These are phyloP conservation scores for Aethina tumida DNA, from an alignment of 1,140 invertebrate species.

Conservation along the genomic window DNA sequence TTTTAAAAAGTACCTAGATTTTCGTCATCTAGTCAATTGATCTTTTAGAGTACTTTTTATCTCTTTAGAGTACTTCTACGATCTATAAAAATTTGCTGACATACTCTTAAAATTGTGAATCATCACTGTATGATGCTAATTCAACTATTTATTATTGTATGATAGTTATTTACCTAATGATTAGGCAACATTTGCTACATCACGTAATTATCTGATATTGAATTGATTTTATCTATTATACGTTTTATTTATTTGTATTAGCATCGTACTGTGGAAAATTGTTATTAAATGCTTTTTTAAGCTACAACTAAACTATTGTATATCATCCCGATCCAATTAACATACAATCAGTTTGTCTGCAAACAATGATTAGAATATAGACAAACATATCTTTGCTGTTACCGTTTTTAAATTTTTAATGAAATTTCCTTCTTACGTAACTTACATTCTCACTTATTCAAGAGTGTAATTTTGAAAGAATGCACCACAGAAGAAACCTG, in stretches of 20 bases:
- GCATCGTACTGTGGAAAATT: background rate
- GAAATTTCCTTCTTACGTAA: too few species aligned
- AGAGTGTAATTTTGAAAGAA: slow-evolving; percentile 4
- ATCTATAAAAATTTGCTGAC: too few species aligned
- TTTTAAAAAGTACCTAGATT: too few species aligned
- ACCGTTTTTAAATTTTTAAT: too few species aligned
- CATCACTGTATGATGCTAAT: too few species aligned
- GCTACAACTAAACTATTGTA: slow-evolving; percentile 5
- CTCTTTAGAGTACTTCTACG: too few species aligned
- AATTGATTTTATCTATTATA: background rate
- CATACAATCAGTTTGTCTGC: slow-evolving; percentile 18
- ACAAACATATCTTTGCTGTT: slow-evolving; percentile 21
- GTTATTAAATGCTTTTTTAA: slow-evolving; percentile 1
- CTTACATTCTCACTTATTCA: too few species aligned
- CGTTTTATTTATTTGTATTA: background rate
- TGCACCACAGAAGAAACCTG: background rate
- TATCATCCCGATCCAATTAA: slow-evolving; percentile 12
- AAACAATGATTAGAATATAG: slow-evolving; percentile 14
- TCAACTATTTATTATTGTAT: background rate
- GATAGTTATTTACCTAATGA: background rate
- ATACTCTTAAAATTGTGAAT: too few species aligned
- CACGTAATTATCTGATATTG: background rate
- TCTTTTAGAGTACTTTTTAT: too few species aligned
- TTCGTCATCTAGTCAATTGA: too few species aligned
- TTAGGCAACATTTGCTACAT: background rate